Base-by-base conservation (phyloP, 2,113 vertebrate species). In the Atherinomorus stipes region DNA sequence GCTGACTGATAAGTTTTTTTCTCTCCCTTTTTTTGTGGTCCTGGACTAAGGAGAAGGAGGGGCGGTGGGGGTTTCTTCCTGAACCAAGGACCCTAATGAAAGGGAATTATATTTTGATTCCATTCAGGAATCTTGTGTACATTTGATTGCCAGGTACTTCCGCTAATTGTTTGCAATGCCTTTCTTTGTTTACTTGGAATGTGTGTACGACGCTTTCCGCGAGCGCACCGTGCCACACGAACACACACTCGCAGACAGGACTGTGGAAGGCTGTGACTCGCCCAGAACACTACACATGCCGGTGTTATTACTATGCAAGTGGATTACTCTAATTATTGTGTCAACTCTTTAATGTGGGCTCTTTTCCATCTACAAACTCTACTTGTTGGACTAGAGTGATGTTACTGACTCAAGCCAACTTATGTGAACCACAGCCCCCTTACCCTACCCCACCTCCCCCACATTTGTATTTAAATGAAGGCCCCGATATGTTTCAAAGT, bases 101-200 rank as follows among this genome's bases (percentile, higher is more conserved):
- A 96, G 95, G 93, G 95, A 95, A 93, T 95, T 95, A 88, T 93
- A 84, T 93, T 92, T 96, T 96, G 96, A 98, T 99, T 98, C 96
- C 95, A 76, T 96, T 93, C 87, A 91, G 96, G 97, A 96, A 97
- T 98, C 96, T 96, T 89, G 93, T 95, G 93, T 96, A 94, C 92
- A 93, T 95, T 95, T 84, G 76, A 92, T 91, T 88, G 89, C 87
- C 89, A 94, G 94, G 95, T 94, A 94, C 95, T 95, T 93, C 91
- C 80, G 60, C 84, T 91, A 89, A 90, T 90, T 90, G 82, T 91
- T 93, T 93, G 95, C 94, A 63, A 93, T 89, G 87, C 44, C 59
- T 91, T 90, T 93, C 91, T 85, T 94, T 93, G 80, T 90, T 85
- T 90, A 91, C 87, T 74, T 61, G 84, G 91, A 56, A 88, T 88